Evolutionary conservation across 2,113 vertebrate genomes (phyloP).

Genomic region (Pholis gunnellus): DNA sequence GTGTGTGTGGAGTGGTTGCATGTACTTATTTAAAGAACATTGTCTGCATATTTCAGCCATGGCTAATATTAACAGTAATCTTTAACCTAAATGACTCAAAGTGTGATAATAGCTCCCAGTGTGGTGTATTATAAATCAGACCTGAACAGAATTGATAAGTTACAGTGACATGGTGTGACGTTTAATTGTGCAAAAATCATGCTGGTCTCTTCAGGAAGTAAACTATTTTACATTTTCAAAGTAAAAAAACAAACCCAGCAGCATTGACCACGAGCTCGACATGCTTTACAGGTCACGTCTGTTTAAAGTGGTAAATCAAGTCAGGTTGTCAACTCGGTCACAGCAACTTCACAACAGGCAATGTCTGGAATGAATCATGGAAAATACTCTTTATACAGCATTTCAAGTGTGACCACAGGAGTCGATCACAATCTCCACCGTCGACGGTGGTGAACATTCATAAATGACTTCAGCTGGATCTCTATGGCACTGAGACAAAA

Average conservation of each 20-base stretch:
- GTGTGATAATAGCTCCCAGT: neutral
- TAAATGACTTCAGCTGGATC: slow-evolving; percentile 41
- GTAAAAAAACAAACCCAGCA: slow-evolving; percentile 41
- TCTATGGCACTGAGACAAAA: slow-evolving; percentile 63
- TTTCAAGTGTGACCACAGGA: slow-evolving; percentile 28
- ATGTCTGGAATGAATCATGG: neutral
- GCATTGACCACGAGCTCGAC: slow-evolving; percentile 40
- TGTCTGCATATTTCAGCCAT: neutral
- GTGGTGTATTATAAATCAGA: neutral
- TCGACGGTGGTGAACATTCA: slow-evolving; percentile 60
- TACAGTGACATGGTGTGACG: slow-evolving; percentile 43
- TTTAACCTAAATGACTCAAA: neutral
- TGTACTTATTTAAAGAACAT: neutral
- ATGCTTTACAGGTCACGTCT: slow-evolving; percentile 39
- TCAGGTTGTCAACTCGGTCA: neutral
- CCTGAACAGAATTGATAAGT: neutral
- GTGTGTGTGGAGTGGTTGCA: neutral
- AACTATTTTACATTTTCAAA: slow-evolving; percentile 51
- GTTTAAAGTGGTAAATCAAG: slow-evolving; percentile 15
- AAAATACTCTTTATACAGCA: slow-evolving; percentile 43
- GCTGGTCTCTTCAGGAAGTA: slow-evolving; percentile 72
- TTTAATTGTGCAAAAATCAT: slow-evolving; percentile 85
- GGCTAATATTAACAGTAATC: neutral
- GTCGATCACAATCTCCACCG: slow-evolving; percentile 4
- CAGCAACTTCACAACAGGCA: slow-evolving; percentile 13